Conservation (phyloP, 2,888 invertebrate species). For the Ptychoptera albimana region DNA sequence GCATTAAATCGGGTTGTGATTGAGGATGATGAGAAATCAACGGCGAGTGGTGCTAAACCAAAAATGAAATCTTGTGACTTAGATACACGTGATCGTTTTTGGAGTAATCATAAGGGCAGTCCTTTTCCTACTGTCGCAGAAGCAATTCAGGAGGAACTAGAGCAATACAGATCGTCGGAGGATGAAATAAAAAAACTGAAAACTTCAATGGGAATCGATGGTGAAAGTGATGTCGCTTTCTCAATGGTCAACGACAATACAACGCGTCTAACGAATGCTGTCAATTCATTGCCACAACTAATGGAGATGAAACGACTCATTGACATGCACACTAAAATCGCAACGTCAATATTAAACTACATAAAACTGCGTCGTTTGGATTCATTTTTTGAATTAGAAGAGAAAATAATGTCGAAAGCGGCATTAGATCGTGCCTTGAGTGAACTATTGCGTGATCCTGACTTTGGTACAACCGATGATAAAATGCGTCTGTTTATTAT, state of each 20-base stretch:
- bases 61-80: constrained; percentile 84
- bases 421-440: constrained; percentile 69
- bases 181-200: constrained; percentile 94
- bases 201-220: constrained; percentile 84
- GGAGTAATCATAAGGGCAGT: constrained; percentile 86
- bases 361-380: constrained; percentile 85
- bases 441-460: constrained; percentile 73
- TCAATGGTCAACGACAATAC: constrained; percentile 86
- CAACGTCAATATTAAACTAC: constrained; percentile 74
- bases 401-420: constrained; percentile 87
- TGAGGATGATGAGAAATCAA: constrained; percentile 40
- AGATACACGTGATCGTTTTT: constrained; percentile 77
- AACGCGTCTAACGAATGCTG: constrained; percentile 82
- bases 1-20: constrained; percentile 69
- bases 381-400: constrained; percentile 93
- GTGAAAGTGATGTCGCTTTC: constrained; percentile 71
- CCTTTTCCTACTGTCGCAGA: constrained; percentile 93
- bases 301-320: constrained; percentile 94
- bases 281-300: constrained; percentile 89
- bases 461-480: constrained; percentile 78
- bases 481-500: constrained; percentile 88
- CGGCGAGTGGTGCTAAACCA: constrained; percentile 45
- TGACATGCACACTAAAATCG: constrained; percentile 97
- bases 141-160: constrained; percentile 95
- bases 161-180: constrained; percentile 81